phyloP scores from a whole-genome alignment of 1,140 invertebrate species.

The Frieseomelitta varia region DNA sequence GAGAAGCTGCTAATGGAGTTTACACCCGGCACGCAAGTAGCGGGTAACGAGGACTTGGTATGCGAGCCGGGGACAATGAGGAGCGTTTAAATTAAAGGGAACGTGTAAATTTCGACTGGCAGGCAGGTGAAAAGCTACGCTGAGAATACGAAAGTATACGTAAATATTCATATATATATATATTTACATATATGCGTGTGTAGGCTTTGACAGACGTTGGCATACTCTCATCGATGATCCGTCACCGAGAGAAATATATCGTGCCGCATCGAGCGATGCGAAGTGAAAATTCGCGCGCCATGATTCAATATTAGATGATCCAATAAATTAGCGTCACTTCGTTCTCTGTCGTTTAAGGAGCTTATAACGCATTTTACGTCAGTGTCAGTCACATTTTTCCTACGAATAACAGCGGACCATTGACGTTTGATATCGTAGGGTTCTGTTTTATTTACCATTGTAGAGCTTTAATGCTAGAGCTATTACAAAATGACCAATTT shows the following conservation, averaged over 20 bases:
- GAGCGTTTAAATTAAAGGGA: slow-evolving; percentile 46
- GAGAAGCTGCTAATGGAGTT: slow-evolving; percentile 43
- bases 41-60: slow-evolving; percentile 31
- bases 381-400: neutral
- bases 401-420: neutral
- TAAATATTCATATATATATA: too few species aligned
- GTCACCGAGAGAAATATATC: neutral
- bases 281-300: neutral
- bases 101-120: slow-evolving; percentile 29
- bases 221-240: neutral
- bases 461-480: too few species aligned
- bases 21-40: slow-evolving; percentile 20
- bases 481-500: too few species aligned
- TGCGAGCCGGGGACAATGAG: slow-evolving; percentile 30
- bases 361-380: too few species aligned
- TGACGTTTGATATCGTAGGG: too few species aligned
- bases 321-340: neutral
- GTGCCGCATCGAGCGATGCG: neutral
- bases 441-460: too few species aligned
- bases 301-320: neutral
- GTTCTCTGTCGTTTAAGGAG: neutral
- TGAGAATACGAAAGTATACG: slow-evolving; percentile 34
- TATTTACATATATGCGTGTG: too few species aligned
- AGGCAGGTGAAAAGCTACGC: slow-evolving; percentile 5
- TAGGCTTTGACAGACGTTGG: too few species aligned